Conservation (phyloP, 2,113 vertebrate genomes). For the Onychorhynchus coronatus region DNA sequence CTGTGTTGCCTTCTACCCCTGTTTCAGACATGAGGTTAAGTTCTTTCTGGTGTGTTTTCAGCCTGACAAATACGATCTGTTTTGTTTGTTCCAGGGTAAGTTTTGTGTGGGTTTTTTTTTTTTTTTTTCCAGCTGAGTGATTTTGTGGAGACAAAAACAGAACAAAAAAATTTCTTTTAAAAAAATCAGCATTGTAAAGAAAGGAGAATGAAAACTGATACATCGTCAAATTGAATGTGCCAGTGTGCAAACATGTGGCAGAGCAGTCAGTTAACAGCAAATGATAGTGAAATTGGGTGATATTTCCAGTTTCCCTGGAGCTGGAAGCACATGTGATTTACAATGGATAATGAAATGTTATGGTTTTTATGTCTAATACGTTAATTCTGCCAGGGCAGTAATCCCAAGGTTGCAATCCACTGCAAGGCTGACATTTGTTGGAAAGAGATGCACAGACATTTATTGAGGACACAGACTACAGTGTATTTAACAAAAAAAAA, state of each 20-base stretch:
- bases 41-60: not conserved
- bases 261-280: not conserved
- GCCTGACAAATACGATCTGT: not conserved
- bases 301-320: conserved; percentile 13
- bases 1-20: not conserved
- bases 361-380: not conserved
- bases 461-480: not conserved
- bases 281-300: not conserved
- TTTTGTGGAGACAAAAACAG: conserved; percentile 2
- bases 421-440: not conserved
- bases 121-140: not conserved
- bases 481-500: not conserved
- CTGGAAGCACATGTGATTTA: not conserved
- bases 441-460: not conserved
- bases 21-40: not conserved
- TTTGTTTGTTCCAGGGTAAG: not conserved
- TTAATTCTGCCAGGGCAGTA: conserved; percentile 23
- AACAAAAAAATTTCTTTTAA: not conserved
- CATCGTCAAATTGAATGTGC: not conserved
- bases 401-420: conserved; percentile 1
- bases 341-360: conserved; percentile 28
- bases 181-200: not conserved
- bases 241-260: not conserved
- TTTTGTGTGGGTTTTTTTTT: no score
- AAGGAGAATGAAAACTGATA: not conserved